Evolutionary conservation across 2,888 invertebrate genomes (phyloP), one percentile per base, ranked within the genome.

Genomic region (Melieria picta): DNA sequence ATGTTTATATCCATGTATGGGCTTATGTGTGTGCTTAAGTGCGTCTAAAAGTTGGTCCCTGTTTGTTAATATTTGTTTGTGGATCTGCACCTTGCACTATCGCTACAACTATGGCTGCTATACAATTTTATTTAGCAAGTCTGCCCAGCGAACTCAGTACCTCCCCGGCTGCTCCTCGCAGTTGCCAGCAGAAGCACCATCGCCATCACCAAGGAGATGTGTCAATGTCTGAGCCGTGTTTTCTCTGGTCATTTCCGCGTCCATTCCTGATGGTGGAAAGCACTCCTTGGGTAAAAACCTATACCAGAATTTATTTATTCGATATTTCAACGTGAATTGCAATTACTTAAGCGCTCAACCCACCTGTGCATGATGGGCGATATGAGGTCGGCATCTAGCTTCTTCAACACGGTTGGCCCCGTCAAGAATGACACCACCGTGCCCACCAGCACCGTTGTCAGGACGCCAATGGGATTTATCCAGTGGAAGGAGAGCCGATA

Each of bases 401-500:
- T 84, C 63, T 85, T 87, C 10, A 89, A 78, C 78, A 90, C 87
- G 5, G 85, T 87, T 55, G 89, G 87, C 48, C 90, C 90, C 0
- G 90, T 89, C 13, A 90, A 74, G 77, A 90, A 89, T 73, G 91
- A 91, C 47, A 92, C 91, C 13, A 92, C 78, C 3, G 90, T 87
- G 0, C 94, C 95, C 0, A 94, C 91, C 0, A 90, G 70, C 30
- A 94, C 80, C 0, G 93, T 93, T 0, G 91, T 89, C 0, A 89
- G 65, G 0, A 93, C 89, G 0, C 94, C 94, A 65, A 93, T 88
- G 0, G 93, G 92, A 55, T 93, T 92, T 72, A 94, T 92, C 94
- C 94, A 94, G 83, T 94, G 91, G 84, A 93, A 95, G 0, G 94
- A 94, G 60, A 95, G 81, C 9, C 93, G 91, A 86, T 94, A 94